phyloP scores from a whole-genome alignment of 1,140 invertebrate species.

The Araneus ventricosus region DNA sequence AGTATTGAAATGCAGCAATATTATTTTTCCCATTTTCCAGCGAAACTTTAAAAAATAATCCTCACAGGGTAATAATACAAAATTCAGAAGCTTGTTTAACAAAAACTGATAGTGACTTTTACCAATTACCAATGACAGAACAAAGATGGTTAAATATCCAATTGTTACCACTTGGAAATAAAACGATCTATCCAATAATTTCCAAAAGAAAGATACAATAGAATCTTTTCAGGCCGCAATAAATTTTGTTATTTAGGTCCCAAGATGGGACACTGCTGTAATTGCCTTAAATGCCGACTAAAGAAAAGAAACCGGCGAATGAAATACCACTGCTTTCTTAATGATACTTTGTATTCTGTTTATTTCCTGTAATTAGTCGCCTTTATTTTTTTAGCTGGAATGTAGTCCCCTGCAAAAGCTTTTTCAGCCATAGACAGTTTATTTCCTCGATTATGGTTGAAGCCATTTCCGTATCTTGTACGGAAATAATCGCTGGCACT shows the following conservation, averaged over 20 bases:
- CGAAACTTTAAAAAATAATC: too few species aligned
- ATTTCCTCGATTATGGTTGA: conserved; percentile 19
- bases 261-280: not conserved
- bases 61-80: too few species aligned
- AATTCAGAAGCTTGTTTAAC: too few species aligned
- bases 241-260: not conserved
- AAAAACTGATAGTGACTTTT: too few species aligned
- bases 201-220: not conserved
- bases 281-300: not conserved
- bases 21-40: too few species aligned
- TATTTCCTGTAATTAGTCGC: conserved; percentile 15
- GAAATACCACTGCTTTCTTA: not conserved
- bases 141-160: too few species aligned
- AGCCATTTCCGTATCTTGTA: conserved; percentile 4
- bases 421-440: not conserved
- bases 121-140: too few species aligned
- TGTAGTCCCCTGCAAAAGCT: not conserved
- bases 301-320: not conserved
- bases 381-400: not conserved
- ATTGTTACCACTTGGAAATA: not conserved
- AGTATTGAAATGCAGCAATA: too few species aligned
- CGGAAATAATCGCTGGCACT: not conserved
- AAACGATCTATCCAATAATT: not conserved
- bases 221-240: not conserved
- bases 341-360: conserved; percentile 31